Evolutionary conservation across 2,888 invertebrate genomes (phyloP), one percentile per base, ranked within the genome.

Genomic region (Rhimphoctona megacephalus): DNA sequence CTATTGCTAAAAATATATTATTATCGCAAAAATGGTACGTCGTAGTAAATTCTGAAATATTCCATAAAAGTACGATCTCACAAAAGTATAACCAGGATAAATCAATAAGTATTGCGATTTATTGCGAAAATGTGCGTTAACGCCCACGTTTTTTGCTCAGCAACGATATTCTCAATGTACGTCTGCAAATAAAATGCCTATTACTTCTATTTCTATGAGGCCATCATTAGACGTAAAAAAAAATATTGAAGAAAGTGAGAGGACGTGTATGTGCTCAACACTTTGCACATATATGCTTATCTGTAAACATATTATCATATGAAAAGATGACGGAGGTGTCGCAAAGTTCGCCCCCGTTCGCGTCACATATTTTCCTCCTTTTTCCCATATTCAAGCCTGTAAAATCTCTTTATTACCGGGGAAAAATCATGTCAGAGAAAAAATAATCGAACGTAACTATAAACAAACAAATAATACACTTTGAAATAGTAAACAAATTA

Each of bases 1-100:
- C 25, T 25, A 11, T 30, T 57, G 25, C 57, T 30, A 1, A 14
- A 30, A 57, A 14, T 14, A 0, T 4, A 57, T 57, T 22, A 57
- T n/a, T 4, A 11, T 57, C 57, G 25, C 25, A 30, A 57, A 57
- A 57, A 30, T 25, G 54, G 22, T 57, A 6, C 25, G 25, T 57
- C 25, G 30, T 14, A 61, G 8, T 30, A 30, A 17, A 6, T 61
- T 61, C 30, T 61, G 6, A 30, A 30, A 61, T 30, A 17, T 61
- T 30, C 61, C 30, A 61, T 61, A 1, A 1, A 61, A 30, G 73
- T 66, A 72, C 69, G 73, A 54, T 69, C 61, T 83, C 82, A 84
- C 64, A 69, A 76, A 52, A 74, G 70, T 66, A 86, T 88, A 78
- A 82, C 82, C 83, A 81, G 81, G 76, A 85, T 90, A 85, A 88